Evolutionary conservation across 2,888 invertebrate genomes (phyloP).

Genomic region (Eubasilissa splendida): DNA sequence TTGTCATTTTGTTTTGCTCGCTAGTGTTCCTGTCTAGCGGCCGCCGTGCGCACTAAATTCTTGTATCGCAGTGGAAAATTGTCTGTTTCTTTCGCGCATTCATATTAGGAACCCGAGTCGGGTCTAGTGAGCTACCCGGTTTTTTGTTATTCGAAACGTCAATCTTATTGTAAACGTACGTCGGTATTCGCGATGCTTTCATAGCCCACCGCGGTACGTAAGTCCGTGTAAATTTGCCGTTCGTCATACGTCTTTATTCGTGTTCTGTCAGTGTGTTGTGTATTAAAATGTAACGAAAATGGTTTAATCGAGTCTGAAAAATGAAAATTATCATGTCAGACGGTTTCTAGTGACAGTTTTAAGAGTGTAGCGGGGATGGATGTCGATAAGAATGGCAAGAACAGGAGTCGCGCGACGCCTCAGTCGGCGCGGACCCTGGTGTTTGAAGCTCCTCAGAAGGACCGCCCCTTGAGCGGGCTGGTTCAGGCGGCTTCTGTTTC

Average conservation of each 20-base stretch:
- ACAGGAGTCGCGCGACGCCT: conserved; percentile 72
- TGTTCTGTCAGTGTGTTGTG: conserved; percentile 41
- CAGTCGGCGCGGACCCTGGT: conserved; percentile 84
- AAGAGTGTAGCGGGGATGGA: conserved; percentile 44
- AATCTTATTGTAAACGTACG: conserved; percentile 49
- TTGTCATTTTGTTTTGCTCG: conserved; percentile 62
- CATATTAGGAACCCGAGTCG: conserved; percentile 58
- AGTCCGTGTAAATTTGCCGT: conserved; percentile 32
- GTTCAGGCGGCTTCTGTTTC: conserved; percentile 30
- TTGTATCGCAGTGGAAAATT: conserved; percentile 4
- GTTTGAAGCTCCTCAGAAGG: conserved; percentile 70
- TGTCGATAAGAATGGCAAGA: conserved; percentile 48
- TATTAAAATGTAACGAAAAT: conserved; percentile 36
- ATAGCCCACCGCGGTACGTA: conserved; percentile 35
- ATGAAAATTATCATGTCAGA: conserved; percentile 44
- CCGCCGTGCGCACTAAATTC: conserved; percentile 13
- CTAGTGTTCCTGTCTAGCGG: conserved; percentile 41
- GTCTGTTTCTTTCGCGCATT: conserved; percentile 28
- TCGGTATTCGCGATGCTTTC: conserved; percentile 37
- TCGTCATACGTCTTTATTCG: conserved; percentile 4
- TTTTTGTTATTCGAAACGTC: conserved; percentile 48
- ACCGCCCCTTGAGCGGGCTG: conserved; percentile 36
- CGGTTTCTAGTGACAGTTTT: conserved; percentile 40
- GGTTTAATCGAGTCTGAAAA: conserved; percentile 24
- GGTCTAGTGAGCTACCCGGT: conserved; percentile 63